Conservation (phyloP, 2,113 vertebrate species). For the Rhinogobius similis region DNA sequence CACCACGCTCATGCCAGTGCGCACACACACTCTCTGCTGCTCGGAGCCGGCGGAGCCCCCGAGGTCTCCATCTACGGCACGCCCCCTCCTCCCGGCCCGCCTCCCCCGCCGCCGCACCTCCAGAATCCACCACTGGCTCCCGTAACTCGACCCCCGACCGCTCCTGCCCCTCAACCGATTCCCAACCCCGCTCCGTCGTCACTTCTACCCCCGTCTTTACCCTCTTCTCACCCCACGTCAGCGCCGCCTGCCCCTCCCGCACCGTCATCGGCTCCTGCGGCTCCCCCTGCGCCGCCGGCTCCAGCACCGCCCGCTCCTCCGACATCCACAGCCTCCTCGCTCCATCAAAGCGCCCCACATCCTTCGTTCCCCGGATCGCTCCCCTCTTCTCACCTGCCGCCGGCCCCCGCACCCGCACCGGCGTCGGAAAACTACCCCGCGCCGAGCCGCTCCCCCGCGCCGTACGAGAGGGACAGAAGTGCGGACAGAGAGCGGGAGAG, state of each 20-base stretch:
- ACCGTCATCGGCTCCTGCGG: slow-evolving; percentile 55
- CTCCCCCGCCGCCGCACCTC: slow-evolving; percentile 66
- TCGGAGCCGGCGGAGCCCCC: slow-evolving; percentile 65
- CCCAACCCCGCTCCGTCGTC: slow-evolving; percentile 69
- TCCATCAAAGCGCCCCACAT: slow-evolving; percentile 74
- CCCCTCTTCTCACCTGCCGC: slow-evolving; percentile 72
- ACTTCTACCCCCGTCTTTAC: slow-evolving; percentile 60
- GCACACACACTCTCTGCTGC: slow-evolving; percentile 76
- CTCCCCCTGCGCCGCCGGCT: slow-evolving; percentile 66
- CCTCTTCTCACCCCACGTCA: slow-evolving; percentile 67
- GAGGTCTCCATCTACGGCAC: slow-evolving; percentile 79
- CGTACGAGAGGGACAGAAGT: slow-evolving; percentile 70
- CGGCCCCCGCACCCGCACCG: slow-evolving; percentile 74
- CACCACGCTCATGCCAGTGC: slow-evolving; percentile 66
- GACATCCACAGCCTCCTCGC: slow-evolving; percentile 63
- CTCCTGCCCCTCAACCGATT: slow-evolving; percentile 70
- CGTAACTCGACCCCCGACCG: slow-evolving; percentile 71
- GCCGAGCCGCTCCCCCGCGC: slow-evolving; percentile 77
- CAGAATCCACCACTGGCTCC: slow-evolving; percentile 68
- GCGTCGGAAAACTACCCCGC: slow-evolving; percentile 80
- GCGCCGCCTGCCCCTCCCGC: slow-evolving; percentile 65
- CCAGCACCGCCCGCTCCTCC: slow-evolving; percentile 74
- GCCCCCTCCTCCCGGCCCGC: slow-evolving; percentile 71
- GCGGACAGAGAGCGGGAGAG: slow-evolving; percentile 71
- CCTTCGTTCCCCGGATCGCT: slow-evolving; percentile 74